Conservation (phyloP, 2,888 invertebrate genomes). For the Acheta domesticus region DNA sequence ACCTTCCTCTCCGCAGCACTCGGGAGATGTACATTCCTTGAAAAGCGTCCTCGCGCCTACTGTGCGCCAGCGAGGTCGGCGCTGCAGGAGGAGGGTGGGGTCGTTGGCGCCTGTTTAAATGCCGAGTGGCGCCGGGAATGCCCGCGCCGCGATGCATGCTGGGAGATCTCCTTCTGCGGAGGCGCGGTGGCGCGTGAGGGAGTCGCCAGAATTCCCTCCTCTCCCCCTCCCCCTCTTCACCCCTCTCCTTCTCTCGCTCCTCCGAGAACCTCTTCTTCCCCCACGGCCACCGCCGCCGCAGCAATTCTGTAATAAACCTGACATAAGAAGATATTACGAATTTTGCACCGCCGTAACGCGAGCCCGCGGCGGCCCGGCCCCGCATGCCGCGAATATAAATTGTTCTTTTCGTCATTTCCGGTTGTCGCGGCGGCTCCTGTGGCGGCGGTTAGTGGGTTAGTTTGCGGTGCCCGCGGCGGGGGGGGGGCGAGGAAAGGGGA, state of each 20-base stretch:
- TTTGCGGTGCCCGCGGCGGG: not conserved
- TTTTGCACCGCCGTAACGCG: slow-evolving; percentile 9
- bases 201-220: not conserved
- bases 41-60: too few relatives aligned
- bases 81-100: not conserved
- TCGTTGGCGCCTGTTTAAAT: slow-evolving; percentile 18
- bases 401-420: not conserved
- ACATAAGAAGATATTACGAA: slow-evolving; percentile 1
- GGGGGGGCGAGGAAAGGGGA: not conserved
- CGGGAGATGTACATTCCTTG: too few relatives aligned
- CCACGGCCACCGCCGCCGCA: not conserved
- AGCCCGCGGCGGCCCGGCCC: not conserved
- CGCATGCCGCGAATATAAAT: not conserved
- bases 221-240: not conserved
- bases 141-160: not conserved
- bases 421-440: not conserved
- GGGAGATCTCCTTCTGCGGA: not conserved
- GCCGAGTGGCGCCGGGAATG: slow-evolving; percentile 6
- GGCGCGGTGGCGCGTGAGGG: not conserved
- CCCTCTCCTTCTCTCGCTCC: not conserved
- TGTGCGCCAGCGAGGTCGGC: too few relatives aligned
- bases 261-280: not conserved
- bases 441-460: not conserved
- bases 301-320: slow-evolving; percentile 10
- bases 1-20: too few relatives aligned